Evolutionary conservation across 2,888 invertebrate species (phyloP).

Genomic region (Polia nebulosa): DNA sequence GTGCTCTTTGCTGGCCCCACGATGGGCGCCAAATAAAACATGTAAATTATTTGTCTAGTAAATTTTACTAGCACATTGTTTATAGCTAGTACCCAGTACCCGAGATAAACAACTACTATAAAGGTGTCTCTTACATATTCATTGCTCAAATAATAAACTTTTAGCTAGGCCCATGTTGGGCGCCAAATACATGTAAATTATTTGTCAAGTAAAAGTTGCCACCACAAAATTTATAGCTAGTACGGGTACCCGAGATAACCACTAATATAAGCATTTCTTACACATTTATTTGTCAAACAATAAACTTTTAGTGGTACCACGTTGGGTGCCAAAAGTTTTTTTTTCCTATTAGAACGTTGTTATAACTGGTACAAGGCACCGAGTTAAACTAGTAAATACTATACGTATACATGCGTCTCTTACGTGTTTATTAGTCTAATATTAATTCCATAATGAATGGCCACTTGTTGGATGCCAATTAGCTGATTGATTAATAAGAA

Average conservation of each 20-base stretch:
- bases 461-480: neutral
- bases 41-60: neutral
- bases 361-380: neutral
- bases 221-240: neutral
- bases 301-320: neutral
- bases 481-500: too few species aligned
- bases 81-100: neutral
- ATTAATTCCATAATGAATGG: neutral
- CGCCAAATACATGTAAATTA: neutral
- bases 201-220: neutral
- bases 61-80: neutral
- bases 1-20: conserved; percentile 21
- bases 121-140: neutral
- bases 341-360: neutral
- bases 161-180: conserved; percentile 16
- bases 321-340: conserved; percentile 37
- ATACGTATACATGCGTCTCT: neutral
- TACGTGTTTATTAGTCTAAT: neutral
- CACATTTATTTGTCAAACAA: neutral
- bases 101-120: neutral
- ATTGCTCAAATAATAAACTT: neutral
- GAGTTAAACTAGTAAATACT: neutral
- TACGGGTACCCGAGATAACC: neutral
- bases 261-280: neutral
- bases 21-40: conserved; percentile 40